Evolutionary conservation across 1,140 invertebrate species (phyloP), one percentile per base, ranked within the genome.

Genomic region (Zaprionus tsacasi): DNA sequence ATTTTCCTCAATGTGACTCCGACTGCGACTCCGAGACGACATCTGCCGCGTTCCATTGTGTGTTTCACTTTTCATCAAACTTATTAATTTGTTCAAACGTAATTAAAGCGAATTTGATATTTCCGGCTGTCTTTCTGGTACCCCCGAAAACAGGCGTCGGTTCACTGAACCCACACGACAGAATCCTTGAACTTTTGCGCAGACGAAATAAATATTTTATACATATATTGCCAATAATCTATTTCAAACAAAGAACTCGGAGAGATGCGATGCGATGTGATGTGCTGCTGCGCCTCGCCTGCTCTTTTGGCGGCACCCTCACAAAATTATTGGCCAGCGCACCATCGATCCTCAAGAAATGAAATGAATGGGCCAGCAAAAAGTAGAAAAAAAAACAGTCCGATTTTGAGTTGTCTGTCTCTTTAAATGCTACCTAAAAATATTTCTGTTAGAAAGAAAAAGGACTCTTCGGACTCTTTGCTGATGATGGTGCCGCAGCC

Each of bases 321-420:
- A 85, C 90, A 91, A 91, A 91, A 91, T 91, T 91, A 91, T 91
- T 91, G 90, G 81, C 68, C 86, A 91, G 64, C 75, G 79, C 78
- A 74, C 56, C 74, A 74, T 79, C 77, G 65, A 75, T 45, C 25
- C 61, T 30, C 68, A 75, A 81, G 70, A 79, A 68, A 50, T 54
- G 48, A 48, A 66, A 38, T 50, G 27, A 3, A 33, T 45, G 54
- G 55, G 55, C 48, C 38, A 15, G 40, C 7, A 21, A 70, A 59
- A 87, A 74, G 75, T 43, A 21, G 43, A 54, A 57, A 12, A 15
- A 21, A 27, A 56, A 72, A 70, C 55, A 68, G 72, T 79, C 79
- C 38, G 70, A 88, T 81, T 80, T 64, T 60, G 63, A 79, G 68
- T 68, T 80, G 65, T 74, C 81, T 82, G 85, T 83, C 86, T 79